Conservation (phyloP, 2,797 vertebrate genomes). For the Xenopus petersii region DNA sequence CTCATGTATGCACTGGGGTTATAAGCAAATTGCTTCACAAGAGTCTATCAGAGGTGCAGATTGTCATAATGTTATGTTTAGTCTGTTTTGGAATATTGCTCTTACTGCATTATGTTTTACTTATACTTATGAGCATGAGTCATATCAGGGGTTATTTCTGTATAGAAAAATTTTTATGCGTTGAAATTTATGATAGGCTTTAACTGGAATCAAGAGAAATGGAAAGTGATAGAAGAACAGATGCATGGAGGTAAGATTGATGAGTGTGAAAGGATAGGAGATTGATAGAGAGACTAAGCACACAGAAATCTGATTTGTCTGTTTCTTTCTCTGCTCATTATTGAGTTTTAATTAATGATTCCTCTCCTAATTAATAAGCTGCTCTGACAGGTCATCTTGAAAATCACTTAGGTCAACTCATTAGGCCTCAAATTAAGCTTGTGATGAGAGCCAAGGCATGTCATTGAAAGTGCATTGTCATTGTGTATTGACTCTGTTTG, state of each 20-base stretch:
- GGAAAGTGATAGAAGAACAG: not conserved
- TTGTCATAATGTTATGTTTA: no score
- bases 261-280: not conserved
- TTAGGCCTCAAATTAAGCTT: constrained; percentile 26
- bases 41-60: no score
- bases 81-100: no score
- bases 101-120: no score
- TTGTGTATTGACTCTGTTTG: not conserved
- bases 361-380: constrained; percentile 31
- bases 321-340: constrained; percentile 21
- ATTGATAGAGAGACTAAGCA: constrained; percentile 16
- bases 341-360: constrained; percentile 30
- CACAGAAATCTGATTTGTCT: constrained; percentile 2
- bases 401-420: constrained; percentile 37
- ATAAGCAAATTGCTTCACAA: no score
- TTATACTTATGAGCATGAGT: no score
- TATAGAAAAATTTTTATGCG: constrained; percentile 1
- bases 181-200: not conserved
- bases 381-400: constrained; percentile 21
- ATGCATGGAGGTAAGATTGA: constrained; percentile 11
- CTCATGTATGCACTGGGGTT: no score
- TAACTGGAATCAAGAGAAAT: no score
- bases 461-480: constrained; percentile 10
- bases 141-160: no score
- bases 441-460: not conserved